Evolutionary conservation across 2,113 vertebrate species (phyloP).

Genomic region (human (Homo sapiens)): DNA sequence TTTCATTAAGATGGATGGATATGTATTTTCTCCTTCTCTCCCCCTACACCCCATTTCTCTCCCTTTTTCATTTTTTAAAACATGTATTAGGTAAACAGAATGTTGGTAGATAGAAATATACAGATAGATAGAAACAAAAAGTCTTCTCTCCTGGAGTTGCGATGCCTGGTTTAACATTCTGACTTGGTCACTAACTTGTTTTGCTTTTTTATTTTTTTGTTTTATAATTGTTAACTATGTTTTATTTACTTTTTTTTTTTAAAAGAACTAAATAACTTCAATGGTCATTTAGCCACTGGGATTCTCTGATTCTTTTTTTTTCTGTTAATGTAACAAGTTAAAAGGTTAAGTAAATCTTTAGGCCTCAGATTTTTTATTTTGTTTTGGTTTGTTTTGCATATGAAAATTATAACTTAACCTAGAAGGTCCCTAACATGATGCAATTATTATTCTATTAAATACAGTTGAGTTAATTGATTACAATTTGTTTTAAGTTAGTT

Average conservation of each 20-base stretch:
- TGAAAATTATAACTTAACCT: neutral
- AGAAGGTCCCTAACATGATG: neutral
- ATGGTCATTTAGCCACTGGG: no score
- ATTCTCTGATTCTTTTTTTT: no score
- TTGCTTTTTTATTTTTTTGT: no score
- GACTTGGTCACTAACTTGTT: neutral
- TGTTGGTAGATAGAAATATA: neutral
- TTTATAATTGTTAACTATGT: no score
- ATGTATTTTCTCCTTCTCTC: neutral
- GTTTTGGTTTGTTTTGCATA: neutral
- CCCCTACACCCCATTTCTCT: neutral
- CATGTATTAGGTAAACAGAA: neutral
- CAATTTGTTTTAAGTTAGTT: neutral
- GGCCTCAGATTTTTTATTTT: neutral
- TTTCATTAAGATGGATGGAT: neutral
- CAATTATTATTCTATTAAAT: neutral
- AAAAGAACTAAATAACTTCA: no score
- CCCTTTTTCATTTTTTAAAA: neutral
- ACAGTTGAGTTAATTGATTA: neutral
- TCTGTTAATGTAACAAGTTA: neutral
- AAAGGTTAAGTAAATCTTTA: neutral
- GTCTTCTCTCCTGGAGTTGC: neutral
- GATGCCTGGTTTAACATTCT: neutral
- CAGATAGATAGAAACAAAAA: neutral
- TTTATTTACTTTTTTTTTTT: no score